Conservation (phyloP, 2,888 invertebrate genomes). For the Phengaris arion region DNA sequence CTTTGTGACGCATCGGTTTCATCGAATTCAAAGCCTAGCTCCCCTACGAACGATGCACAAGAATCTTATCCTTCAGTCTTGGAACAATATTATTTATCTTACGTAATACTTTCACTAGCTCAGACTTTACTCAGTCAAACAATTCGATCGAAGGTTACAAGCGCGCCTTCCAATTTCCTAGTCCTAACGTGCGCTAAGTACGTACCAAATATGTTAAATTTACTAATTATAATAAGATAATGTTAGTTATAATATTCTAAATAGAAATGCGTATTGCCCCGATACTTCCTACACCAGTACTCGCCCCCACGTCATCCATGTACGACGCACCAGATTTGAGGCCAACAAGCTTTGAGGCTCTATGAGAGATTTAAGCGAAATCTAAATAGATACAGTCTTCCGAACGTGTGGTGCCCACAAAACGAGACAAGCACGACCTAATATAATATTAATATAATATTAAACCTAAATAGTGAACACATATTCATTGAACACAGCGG, state of each 20-base stretch:
- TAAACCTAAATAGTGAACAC: slow-evolving; percentile 66
- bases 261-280: slow-evolving; percentile 28
- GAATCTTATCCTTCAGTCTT: slow-evolving; percentile 29
- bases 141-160: slow-evolving; percentile 19
- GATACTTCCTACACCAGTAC: neutral
- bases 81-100: slow-evolving; percentile 23
- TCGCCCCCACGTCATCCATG: neutral
- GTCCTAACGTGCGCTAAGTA: slow-evolving; percentile 21
- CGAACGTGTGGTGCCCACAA: slow-evolving; percentile 27
- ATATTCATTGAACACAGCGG: slow-evolving; percentile 68
- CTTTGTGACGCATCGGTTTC: slow-evolving; percentile 10
- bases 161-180: slow-evolving; percentile 24
- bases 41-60: neutral
- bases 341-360: slow-evolving; percentile 3
- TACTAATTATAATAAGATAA: slow-evolving; percentile 22
- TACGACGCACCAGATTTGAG: neutral
- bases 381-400: slow-evolving; percentile 26
- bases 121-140: slow-evolving; percentile 22
- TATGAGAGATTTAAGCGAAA: slow-evolving; percentile 21
- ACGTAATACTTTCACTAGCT: slow-evolving; percentile 23
- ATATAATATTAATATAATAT: slow-evolving; percentile 38
- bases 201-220: slow-evolving; percentile 14
- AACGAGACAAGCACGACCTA: slow-evolving; percentile 39
- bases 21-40: slow-evolving; percentile 15
- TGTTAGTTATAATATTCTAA: slow-evolving; percentile 23